Percentiles rank a stretch among this genome's conserved stretches.
phyloP scores from a whole-genome alignment of 2,888 invertebrate genomes.

The Sphaerophoria taeniata region DNA sequence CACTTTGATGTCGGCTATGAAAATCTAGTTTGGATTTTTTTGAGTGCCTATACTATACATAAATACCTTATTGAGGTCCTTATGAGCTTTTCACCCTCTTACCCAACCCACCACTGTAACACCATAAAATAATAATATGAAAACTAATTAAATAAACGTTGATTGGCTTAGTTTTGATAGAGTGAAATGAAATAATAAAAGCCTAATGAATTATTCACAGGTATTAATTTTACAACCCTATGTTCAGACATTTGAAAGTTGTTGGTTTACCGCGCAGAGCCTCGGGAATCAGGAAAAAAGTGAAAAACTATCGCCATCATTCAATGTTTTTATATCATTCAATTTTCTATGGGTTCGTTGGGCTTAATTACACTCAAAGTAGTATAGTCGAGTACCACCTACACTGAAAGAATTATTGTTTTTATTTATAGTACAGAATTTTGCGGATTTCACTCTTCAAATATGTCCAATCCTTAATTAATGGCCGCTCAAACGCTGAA shows the following conservation, averaged over 20 bases:
- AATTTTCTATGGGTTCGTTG: constrained; percentile 47
- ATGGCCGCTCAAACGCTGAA: too few species aligned
- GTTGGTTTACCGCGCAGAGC: not conserved
- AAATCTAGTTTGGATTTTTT: constrained; percentile 30
- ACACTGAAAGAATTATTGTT: constrained; percentile 3
- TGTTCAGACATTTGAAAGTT: too few species aligned
- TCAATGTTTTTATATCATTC: constrained; percentile 46
- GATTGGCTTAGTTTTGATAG: constrained; percentile 44
- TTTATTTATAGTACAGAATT: too few species aligned
- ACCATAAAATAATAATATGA: not conserved
- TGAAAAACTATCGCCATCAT: constrained; percentile 10
- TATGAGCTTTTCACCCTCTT: not conserved
- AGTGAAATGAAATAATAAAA: constrained; percentile 71
- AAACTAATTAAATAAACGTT: constrained; percentile 63
- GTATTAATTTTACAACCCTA: constrained; percentile 62
- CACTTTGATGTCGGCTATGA: constrained; percentile 33
- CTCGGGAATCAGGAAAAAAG: not conserved
- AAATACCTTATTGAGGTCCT: not conserved
- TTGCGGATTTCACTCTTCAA: too few species aligned
- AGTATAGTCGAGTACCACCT: not conserved
- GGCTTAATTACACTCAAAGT: constrained; percentile 40
- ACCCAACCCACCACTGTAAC: too few species aligned
- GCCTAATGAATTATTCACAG: constrained; percentile 71
- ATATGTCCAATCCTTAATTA: too few species aligned
- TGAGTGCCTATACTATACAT: too few species aligned